These are phyloP conservation scores for Calameuta idolon DNA, from an alignment of 2,888 invertebrate species.

Conservation along the genomic window DNA sequence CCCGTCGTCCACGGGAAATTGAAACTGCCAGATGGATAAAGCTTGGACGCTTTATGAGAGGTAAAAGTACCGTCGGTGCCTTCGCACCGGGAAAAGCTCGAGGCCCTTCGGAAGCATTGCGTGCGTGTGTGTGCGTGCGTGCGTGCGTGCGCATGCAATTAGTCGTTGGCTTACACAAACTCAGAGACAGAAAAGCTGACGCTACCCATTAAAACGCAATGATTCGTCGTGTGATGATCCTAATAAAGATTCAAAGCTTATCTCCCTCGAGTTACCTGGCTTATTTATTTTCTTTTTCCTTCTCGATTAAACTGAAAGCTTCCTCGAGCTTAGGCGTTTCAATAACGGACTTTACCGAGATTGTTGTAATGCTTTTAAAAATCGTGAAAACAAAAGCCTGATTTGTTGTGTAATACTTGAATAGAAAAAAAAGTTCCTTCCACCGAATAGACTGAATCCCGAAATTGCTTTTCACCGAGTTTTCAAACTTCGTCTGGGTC, in stretches of 20 bases:
- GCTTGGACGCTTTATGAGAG: neutral
- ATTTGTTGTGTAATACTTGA: neutral
- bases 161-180: neutral
- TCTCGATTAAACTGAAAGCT: neutral
- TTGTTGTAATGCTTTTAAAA: neutral
- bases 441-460: neutral
- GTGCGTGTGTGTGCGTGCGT: too few relatives aligned
- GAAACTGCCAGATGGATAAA: neutral
- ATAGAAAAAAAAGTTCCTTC: neutral
- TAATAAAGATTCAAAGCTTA: neutral
- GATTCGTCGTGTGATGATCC: neutral
- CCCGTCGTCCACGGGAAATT: neutral
- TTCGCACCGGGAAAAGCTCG: neutral
- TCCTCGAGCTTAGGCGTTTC: neutral
- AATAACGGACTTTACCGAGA: neutral
- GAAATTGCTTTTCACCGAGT: neutral
- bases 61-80: neutral
- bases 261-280: neutral
- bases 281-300: neutral
- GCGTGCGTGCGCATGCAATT: neutral
- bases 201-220: neutral
- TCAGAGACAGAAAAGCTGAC: neutral
- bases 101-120: neutral
- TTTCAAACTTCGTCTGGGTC: neutral
- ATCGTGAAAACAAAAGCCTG: neutral